phyloP scores from a whole-genome alignment of 2,797 vertebrate genomes.

The Dipus sagitta region DNA sequence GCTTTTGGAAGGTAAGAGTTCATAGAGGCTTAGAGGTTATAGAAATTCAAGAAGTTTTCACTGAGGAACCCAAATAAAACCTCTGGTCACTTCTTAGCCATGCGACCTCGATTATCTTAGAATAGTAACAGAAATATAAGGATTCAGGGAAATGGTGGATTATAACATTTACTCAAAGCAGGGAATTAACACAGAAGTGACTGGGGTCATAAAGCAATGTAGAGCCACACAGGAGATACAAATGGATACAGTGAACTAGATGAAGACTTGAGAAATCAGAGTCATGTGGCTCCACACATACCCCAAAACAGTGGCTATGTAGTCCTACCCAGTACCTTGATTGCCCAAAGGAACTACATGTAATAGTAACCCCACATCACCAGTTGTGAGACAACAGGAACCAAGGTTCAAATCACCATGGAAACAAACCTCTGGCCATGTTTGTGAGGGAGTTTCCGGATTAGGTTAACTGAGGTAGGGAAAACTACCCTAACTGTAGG shows the following conservation, averaged over 20 bases:
- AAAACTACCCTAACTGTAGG: too few species aligned
- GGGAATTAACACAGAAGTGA: background rate
- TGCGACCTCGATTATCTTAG: conserved; percentile 1
- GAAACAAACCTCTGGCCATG: too few species aligned
- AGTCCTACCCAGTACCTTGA: background rate
- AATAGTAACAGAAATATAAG: background rate
- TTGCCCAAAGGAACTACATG: background rate
- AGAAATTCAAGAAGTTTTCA: background rate
- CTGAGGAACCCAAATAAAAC: background rate
- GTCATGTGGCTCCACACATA: too few species aligned
- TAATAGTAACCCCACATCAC: background rate
- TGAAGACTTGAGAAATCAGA: background rate
- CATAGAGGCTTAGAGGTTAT: background rate
- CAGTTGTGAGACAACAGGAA: background rate
- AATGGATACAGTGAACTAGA: background rate
- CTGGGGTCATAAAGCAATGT: background rate
- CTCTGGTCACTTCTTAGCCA: background rate
- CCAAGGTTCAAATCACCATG: background rate
- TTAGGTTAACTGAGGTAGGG: too few species aligned
- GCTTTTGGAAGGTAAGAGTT: background rate
- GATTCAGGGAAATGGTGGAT: background rate
- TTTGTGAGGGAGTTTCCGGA: too few species aligned
- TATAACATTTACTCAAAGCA: background rate
- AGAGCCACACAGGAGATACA: background rate
- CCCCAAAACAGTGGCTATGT: too few species aligned